Evolutionary conservation across 2,113 vertebrate species (phyloP), one percentile per base, ranked within the genome.

Genomic region (Hirundichthys speculiger): DNA sequence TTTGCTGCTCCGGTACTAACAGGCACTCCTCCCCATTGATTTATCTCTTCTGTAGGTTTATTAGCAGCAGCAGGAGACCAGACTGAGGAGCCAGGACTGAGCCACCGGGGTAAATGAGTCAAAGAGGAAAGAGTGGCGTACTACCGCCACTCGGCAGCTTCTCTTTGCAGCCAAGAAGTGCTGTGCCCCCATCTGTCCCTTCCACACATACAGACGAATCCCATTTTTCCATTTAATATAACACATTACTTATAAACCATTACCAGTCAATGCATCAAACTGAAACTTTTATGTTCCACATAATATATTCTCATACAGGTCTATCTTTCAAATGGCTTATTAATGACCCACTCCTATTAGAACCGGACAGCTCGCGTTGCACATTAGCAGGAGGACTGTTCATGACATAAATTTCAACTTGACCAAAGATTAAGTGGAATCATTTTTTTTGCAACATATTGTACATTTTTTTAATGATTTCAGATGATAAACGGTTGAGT

Each of bases 21-120:
- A 94, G 94, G 92, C 95, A 82, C 94, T 97, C 98, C 97, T 98
- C 97, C 97, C 95, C 95, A 0, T 98, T 98, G 97, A 95, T 99
- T 96, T 99, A 96, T 98, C 94, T 98, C 95, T 95, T 94, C 94
- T 94, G 84, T 99, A 99, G 98, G 97, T 97, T 98, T 96, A 97
- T 96, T 99, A 98, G 95, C 96, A 96, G 85, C 91, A 91, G 91
- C 91, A 99, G 95, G 95, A 96, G 93, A 90, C 93, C 93, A 94
- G 95, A 96, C 94, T 94, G 96, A 98, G 95, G 98, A 94, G 65
- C 92, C 93, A 93, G 92, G 96, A 95, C 90, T 94, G 97, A 96
- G 92, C 94, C 93, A 93, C 96, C 92, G 96, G 96, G 96, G 95
- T 98, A 98, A 64, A 96, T 97, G 96, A 97, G 95, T 96, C 96